Evolutionary conservation across 2,797 vertebrate species (phyloP), one percentile per base, ranked within the genome.

Genomic region (Dicrostonyx torquatus): DNA sequence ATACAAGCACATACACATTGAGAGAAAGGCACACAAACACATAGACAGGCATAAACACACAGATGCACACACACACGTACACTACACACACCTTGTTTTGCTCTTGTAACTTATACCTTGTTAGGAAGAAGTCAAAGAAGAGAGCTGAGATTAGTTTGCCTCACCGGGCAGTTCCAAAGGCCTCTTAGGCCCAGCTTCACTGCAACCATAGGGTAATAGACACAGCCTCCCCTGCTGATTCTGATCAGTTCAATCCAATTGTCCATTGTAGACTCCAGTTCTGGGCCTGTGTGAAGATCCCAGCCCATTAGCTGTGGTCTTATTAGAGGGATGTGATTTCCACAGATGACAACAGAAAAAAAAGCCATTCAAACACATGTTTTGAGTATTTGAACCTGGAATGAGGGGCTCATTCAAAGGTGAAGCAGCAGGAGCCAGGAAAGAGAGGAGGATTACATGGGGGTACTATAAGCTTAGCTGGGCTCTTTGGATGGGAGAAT

Each of bases 81-180:
- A 26, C 58, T 53, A 58, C 12, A 80, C 50, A 66, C 43, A n/a
- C 58, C 40, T 76, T 77, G 29, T 88, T 62, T 90, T 76, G 11
- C 68, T 90, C 37, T 95, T 91, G 91, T 95, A 82, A 86, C 91
- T 96, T 88, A 90, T 55, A 17, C 72, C 48, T 72, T 91, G 37
- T 91, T 94, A 94, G 73, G 80, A 94, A 89, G 43, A 88, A 93
- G 68, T 64, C 64, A 29, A n/a, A 94, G 58, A 48, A 87, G 20
- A 94, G 48, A 90, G 2, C 58, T 0, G 1, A 93, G 73, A 91
- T 88, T 87, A 83, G 89, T 91, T 94, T 87, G 72, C 78, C 55
- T 91, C 53, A 45, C 75, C 55, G 15, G 64, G 91, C 73, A 78
- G 48, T 58, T 92, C 80, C 20, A 87, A 48, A 34, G 13, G 2